A percentile compares a stretch with the other conserved stretches of the same genome.
Conservation (phyloP, 2,888 invertebrate species). For the Eupithecia exiguata region DNA sequence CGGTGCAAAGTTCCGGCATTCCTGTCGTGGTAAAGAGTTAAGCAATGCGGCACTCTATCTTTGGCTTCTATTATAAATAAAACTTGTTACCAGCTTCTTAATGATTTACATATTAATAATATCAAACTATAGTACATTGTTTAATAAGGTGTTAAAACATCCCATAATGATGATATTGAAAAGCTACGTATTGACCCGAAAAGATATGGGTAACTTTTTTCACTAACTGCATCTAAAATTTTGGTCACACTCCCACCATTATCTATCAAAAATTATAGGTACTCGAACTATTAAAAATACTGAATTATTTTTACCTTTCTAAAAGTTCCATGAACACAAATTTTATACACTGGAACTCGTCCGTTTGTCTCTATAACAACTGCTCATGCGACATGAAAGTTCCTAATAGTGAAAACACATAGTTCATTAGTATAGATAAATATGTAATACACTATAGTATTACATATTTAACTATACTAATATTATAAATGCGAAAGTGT, state of each 20-base stretch:
- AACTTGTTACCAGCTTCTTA: conserved; percentile 19
- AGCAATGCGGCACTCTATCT: conserved; percentile 53
- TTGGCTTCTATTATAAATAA: conserved; percentile 16
- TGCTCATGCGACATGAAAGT: neutral
- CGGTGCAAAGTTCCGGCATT: conserved; percentile 45
- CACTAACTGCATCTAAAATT: neutral
- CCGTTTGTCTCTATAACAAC: neutral
- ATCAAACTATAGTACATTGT: neutral
- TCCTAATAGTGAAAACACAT: neutral
- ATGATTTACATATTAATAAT: neutral
- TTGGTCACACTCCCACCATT: no score
- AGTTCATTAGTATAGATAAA: no score
- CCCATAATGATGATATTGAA: neutral
- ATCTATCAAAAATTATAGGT: no score
- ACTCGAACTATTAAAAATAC: no score
- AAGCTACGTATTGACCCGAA: neutral
- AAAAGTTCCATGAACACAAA: neutral
- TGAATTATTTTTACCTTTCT: no score
- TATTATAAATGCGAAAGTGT: no score
- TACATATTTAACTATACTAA: no score
- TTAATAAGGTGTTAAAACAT: neutral
- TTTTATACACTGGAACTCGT: neutral
- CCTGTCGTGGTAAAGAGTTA: conserved; percentile 48
- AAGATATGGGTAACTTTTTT: neutral
- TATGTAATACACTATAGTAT: no score